Percentiles rank a stretch among this genome's conserved stretches.
Evolutionary conservation across 2,888 invertebrate genomes (phyloP).

Genomic region (Patella caerulea): DNA sequence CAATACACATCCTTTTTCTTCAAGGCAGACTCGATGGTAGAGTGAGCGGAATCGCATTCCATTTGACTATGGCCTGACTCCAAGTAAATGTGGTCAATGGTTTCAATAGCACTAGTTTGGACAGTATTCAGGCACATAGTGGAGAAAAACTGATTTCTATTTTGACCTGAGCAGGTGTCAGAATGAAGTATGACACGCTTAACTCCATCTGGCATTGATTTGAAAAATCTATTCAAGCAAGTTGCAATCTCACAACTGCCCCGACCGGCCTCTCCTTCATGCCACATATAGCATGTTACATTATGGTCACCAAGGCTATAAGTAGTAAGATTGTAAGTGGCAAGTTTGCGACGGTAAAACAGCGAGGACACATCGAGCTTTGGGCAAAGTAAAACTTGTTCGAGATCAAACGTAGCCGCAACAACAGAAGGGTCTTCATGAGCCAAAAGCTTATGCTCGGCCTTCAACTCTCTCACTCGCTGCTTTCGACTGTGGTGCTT

Average conservation of each 20-base stretch:
- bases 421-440: background rate
- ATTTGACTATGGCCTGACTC: background rate
- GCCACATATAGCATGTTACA: conserved; percentile 10
- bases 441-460: background rate
- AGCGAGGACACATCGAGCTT: background rate
- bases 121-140: background rate
- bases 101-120: background rate
- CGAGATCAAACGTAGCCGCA: background rate
- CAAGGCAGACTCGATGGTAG: background rate
- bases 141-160: background rate
- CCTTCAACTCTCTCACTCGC: background rate
- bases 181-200: background rate
- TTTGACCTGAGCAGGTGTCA: conserved; percentile 15
- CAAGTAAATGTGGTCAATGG: background rate
- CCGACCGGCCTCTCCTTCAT: conserved; percentile 2
- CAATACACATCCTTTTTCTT: background rate
- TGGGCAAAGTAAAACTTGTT: background rate
- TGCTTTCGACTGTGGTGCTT: background rate
- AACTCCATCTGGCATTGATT: background rate
- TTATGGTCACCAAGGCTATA: background rate
- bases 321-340: background rate
- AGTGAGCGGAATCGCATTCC: background rate
- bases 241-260: conserved; percentile 9
- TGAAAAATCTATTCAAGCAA: background rate
- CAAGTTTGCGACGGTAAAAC: conserved; percentile 12